Percentiles rank a stretch among this genome's conserved stretches.
Evolutionary conservation across 2,797 vertebrate species (phyloP).

Genomic region (Scarus forsteni): DNA sequence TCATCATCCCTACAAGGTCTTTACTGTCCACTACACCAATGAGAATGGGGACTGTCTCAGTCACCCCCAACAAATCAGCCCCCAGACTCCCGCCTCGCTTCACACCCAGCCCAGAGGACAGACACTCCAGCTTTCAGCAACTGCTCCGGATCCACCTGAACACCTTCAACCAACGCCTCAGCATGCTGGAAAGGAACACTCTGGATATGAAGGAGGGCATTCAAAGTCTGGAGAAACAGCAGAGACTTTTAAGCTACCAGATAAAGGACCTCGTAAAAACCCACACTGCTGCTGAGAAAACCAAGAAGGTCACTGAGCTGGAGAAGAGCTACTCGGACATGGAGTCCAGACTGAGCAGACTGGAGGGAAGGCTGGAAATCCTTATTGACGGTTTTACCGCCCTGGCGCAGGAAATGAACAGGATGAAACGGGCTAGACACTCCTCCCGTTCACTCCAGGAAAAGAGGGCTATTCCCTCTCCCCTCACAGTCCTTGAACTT

Average conservation of each 20-base stretch:
- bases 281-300: conserved; percentile 57
- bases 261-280: conserved; percentile 63
- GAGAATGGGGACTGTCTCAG: not conserved
- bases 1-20: conserved; percentile 34
- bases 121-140: conserved; percentile 72
- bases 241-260: conserved; percentile 67
- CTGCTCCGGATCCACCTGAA: conserved; percentile 78
- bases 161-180: conserved; percentile 80
- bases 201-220: conserved; percentile 81
- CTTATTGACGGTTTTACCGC: conserved; percentile 84
- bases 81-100: conserved; percentile 62
- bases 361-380: conserved; percentile 82
- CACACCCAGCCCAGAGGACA: conserved; percentile 63
- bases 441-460: conserved; percentile 55
- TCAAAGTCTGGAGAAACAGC: conserved; percentile 63
- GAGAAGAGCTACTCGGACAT: conserved; percentile 74
- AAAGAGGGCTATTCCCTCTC: conserved; percentile 34
- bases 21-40: conserved; percentile 24
- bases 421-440: conserved; percentile 74
- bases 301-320: conserved; percentile 61
- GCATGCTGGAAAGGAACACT: conserved; percentile 82
- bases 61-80: conserved; percentile 34
- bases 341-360: conserved; percentile 69
- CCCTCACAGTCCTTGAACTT: conserved; percentile 28
- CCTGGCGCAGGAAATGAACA: conserved; percentile 83